These are phyloP conservation scores for Hemichromis elongatus DNA, from an alignment of 2,113 vertebrate genomes.

Conservation along the genomic window DNA sequence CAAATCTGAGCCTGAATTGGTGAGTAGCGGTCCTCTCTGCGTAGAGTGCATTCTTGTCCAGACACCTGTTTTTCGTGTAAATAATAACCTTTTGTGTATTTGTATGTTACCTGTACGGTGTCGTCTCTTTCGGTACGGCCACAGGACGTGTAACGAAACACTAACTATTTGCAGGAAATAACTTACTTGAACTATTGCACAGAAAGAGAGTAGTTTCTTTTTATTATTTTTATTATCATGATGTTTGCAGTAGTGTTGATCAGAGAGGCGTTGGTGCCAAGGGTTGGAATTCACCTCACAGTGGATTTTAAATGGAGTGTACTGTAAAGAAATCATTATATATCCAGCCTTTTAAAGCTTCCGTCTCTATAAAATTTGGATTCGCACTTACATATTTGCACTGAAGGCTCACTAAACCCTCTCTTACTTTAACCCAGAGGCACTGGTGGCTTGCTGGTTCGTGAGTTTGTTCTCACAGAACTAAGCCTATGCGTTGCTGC, in stretches of 20 bases:
- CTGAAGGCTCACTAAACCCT: slow-evolving; percentile 66
- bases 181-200: slow-evolving; percentile 74
- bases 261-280: slow-evolving; percentile 36
- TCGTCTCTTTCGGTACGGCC: slow-evolving; percentile 39
- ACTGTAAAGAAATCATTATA: slow-evolving; percentile 33
- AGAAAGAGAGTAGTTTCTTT: slow-evolving; percentile 51
- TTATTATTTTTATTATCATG: slow-evolving; percentile 19
- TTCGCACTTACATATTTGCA: slow-evolving; percentile 71
- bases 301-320: slow-evolving; percentile 17
- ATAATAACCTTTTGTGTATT: slow-evolving; percentile 60
- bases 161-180: slow-evolving; percentile 61
- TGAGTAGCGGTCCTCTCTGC: slow-evolving; percentile 59
- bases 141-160: slow-evolving; percentile 64
- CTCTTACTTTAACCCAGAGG: slow-evolving; percentile 65
- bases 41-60: slow-evolving; percentile 36
- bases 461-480: slow-evolving; percentile 68
- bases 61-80: slow-evolving; percentile 42
- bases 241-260: slow-evolving; percentile 20
- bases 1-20: slow-evolving; percentile 54
- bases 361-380: slow-evolving; percentile 37
- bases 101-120: slow-evolving; percentile 53
- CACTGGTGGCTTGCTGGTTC: slow-evolving; percentile 78
- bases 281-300: slow-evolving; percentile 20
- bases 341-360: slow-evolving; percentile 43
- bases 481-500: slow-evolving; percentile 77